Conservation (phyloP, 1,140 invertebrate genomes). For the Diabrotica undecimpunctata region DNA sequence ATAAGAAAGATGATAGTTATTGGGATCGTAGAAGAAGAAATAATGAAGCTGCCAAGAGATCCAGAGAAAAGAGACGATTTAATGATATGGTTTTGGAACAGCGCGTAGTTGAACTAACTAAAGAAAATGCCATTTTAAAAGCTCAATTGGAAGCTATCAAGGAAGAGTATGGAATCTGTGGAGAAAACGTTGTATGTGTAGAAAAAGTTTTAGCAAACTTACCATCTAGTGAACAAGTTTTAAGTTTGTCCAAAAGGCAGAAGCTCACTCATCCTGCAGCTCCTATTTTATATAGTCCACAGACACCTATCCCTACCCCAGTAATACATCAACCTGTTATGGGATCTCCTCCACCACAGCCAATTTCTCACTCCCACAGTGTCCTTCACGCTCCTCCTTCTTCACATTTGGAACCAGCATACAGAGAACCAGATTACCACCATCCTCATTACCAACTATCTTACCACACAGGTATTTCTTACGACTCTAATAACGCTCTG, state of each 20-base stretch:
- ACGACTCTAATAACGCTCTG: constrained; percentile 58
- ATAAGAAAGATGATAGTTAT: constrained; percentile 95
- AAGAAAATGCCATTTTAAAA: constrained; percentile 90
- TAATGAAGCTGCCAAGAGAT: constrained; percentile 94
- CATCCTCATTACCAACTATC: constrained; percentile 36
- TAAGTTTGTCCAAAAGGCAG: constrained; percentile 75
- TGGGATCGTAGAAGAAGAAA: constrained; percentile 93
- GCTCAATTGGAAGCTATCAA: constrained; percentile 89
- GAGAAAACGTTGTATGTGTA: constrained; percentile 78
- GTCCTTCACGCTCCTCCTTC: constrained; percentile 40
- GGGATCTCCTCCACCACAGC: constrained; percentile 49
- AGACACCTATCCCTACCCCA: constrained; percentile 63
- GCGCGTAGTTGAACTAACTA: constrained; percentile 87
- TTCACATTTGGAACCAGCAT: constrained; percentile 43
- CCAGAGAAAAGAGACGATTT: constrained; percentile 89
- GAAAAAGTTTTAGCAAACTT: constrained; percentile 82
- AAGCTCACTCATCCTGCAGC: constrained; percentile 55
- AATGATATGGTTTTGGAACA: constrained; percentile 97
- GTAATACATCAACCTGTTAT: constrained; percentile 62
- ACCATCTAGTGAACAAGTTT: constrained; percentile 76
- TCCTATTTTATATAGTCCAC: constrained; percentile 55
- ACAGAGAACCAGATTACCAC: constrained; percentile 44
- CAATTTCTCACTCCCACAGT: constrained; percentile 36
- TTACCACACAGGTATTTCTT: constrained; percentile 46
- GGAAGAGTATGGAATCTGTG: constrained; percentile 89